Percentiles rank a stretch among this genome's conserved stretches.
These are phyloP conservation scores for Dryadula phaetusa DNA, from an alignment of 2,888 invertebrate species.

Conservation along the genomic window DNA sequence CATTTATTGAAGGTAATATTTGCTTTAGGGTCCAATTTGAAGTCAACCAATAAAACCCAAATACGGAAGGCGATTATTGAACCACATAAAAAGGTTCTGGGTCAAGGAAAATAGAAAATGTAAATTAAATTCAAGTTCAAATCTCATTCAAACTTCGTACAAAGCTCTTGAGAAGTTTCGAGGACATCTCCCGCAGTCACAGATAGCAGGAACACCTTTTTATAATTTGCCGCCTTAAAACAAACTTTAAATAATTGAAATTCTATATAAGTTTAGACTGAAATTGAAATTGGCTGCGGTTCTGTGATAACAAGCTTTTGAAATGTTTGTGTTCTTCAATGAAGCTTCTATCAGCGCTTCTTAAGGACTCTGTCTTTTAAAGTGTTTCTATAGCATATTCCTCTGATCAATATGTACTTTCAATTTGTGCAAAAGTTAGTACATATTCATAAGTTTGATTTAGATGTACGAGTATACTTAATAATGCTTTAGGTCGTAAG, in stretches of 20 bases:
- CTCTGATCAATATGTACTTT: too few species aligned
- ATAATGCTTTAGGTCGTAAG: too few species aligned
- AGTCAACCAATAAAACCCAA: background rate
- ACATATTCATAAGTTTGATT: background rate
- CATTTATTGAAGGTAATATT: background rate
- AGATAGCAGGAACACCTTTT: constrained; percentile 28
- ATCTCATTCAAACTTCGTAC: constrained; percentile 8
- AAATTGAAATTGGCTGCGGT: constrained; percentile 40
- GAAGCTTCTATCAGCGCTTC: constrained; percentile 7
- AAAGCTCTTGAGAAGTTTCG: constrained; percentile 23
- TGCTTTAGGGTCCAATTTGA: background rate
- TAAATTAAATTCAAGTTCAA: constrained; percentile 4
- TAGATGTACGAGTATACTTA: background rate
- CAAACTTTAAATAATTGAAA: constrained; percentile 27
- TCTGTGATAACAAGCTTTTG: constrained; percentile 30
- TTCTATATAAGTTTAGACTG: constrained; percentile 22
- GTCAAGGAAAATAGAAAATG: constrained; percentile 2
- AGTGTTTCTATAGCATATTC: background rate
- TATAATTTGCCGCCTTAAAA: constrained; percentile 25
- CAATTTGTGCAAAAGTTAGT: too few species aligned
- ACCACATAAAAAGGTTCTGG: background rate
- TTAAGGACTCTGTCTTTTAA: background rate
- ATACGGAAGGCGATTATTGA: background rate
- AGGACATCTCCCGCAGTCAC: constrained; percentile 3
- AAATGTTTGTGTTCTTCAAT: constrained; percentile 13